phyloP scores from a whole-genome alignment of 2,888 invertebrate species.

The Eulithis testata region DNA sequence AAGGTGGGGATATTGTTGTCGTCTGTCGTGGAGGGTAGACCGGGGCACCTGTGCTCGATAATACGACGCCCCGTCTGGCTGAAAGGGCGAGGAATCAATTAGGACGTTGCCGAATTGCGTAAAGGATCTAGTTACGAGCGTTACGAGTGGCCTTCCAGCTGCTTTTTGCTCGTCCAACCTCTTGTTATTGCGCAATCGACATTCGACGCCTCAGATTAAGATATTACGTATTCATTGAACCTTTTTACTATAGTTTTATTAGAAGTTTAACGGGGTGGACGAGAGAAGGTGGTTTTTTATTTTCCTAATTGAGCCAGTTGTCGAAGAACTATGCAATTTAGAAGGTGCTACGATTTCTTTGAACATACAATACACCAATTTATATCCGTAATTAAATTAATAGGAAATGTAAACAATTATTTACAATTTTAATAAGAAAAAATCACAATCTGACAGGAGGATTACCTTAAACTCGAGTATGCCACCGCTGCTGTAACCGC shows the following conservation, averaged over 20 bases:
- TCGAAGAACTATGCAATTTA: not conserved
- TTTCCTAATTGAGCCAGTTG: constrained; percentile 31
- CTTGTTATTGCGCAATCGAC: constrained; percentile 80
- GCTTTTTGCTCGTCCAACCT: constrained; percentile 81
- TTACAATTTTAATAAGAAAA: constrained; percentile 25
- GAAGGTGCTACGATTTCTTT: not conserved
- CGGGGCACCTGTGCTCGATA: constrained; percentile 80
- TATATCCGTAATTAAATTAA: not conserved
- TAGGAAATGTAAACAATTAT: constrained; percentile 4
- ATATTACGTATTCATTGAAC: constrained; percentile 75
- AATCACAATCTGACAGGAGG: constrained; percentile 45
- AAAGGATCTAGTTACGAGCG: constrained; percentile 81
- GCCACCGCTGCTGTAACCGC: constrained; percentile 53
- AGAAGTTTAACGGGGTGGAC: constrained; percentile 44
- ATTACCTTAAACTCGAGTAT: constrained; percentile 56
- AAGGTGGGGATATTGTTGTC: constrained; percentile 69
- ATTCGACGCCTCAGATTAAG: constrained; percentile 76
- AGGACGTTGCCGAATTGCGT: constrained; percentile 81
- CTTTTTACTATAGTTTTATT: constrained; percentile 65
- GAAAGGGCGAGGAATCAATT: constrained; percentile 83
- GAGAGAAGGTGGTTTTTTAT: constrained; percentile 40
- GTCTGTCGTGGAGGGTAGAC: constrained; percentile 68
- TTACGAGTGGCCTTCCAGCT: constrained; percentile 76
- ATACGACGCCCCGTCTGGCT: constrained; percentile 81
- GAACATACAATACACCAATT: constrained; percentile 2